Evolutionary conservation across 2,888 invertebrate species (phyloP).

Genomic region (Lithophane socia): DNA sequence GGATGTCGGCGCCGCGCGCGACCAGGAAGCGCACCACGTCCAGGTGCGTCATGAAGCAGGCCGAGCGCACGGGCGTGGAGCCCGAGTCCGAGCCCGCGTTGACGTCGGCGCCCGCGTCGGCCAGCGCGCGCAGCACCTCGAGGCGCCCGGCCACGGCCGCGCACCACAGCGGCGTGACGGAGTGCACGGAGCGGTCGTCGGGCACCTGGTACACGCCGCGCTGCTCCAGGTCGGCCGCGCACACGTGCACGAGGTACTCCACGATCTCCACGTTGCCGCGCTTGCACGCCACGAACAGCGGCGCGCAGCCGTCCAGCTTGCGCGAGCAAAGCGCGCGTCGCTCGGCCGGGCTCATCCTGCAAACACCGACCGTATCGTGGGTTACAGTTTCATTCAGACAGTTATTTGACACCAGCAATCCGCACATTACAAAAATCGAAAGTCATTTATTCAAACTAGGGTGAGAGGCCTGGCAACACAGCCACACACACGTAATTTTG

Average conservation of each 20-base stretch:
- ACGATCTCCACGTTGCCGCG: conserved; percentile 96
- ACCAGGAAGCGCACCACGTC: conserved; percentile 94
- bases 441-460: too few relatives aligned
- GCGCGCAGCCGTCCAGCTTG: conserved; percentile 94
- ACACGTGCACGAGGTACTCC: conserved; percentile 95
- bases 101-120: conserved; percentile 95
- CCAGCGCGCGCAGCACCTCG: conserved; percentile 94
- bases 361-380: too few relatives aligned
- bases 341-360: conserved; percentile 89
- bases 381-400: too few relatives aligned
- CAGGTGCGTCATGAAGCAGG: conserved; percentile 97
- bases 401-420: too few relatives aligned
- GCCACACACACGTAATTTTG: too few relatives aligned
- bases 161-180: conserved; percentile 97
- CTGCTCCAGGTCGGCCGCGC: conserved; percentile 96
- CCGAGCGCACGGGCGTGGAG: conserved; percentile 96
- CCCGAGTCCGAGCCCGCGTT: conserved; percentile 97
- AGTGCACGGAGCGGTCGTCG: conserved; percentile 95
- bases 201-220: conserved; percentile 94
- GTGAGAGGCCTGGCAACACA: too few relatives aligned
- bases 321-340: conserved; percentile 93
- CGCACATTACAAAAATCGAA: too few relatives aligned
- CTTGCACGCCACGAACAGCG: conserved; percentile 94
- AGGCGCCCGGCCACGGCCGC: conserved; percentile 96
- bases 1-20: conserved; percentile 95